Evolutionary conservation across 2,888 invertebrate genomes (phyloP), one percentile per base, ranked within the genome.

Genomic region (Nemapogon koenigi): DNA sequence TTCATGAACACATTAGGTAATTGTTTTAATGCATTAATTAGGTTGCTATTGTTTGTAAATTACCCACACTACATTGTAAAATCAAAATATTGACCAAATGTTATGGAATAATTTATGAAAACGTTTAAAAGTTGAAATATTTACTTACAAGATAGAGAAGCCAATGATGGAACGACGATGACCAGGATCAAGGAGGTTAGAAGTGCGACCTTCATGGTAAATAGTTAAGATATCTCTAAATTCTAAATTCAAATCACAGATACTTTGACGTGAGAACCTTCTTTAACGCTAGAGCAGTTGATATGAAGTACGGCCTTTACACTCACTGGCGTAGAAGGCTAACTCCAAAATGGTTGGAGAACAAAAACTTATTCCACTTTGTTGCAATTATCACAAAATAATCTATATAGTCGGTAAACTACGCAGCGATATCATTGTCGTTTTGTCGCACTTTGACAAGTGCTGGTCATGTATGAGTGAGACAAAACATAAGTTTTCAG

Each of bases 321-420:
- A 90, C 91, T 79, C 91, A 91, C 91, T 91, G 91, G 90, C 81
- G 87, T 82, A 91, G 91, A 91, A 91, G 91, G 89, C 86, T 81
- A 83, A 82, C 69, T 49, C 50, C 50, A 51, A 58, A 6, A 22
- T 22, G 22, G 22, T 22, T 7, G 10, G 10, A 22, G 6, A 7
- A 22, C 6, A 22, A 22, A 22, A 22, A 22, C 4, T 22, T 22
- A 10, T 10, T 7, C 6, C 10, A 22, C 4, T 22, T 59, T 50
- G 54, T 52, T 66, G 51, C 51, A 63, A 59, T 63, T 64, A 58
- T 47, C 61, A 54, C 51, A 63, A 67, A 67, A 64, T 62, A 61
- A 58, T 64, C 58, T 30, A 4, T 30, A 10, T 6, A 30, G 31
- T 31, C 22, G 22, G 10, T 6, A 16, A 56, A 69, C 58, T 75